A percentile compares a stretch with the other conserved stretches of the same genome.
phyloP scores from a whole-genome alignment of 2,113 vertebrate species.

The Misgurnus anguillicaudatus region DNA sequence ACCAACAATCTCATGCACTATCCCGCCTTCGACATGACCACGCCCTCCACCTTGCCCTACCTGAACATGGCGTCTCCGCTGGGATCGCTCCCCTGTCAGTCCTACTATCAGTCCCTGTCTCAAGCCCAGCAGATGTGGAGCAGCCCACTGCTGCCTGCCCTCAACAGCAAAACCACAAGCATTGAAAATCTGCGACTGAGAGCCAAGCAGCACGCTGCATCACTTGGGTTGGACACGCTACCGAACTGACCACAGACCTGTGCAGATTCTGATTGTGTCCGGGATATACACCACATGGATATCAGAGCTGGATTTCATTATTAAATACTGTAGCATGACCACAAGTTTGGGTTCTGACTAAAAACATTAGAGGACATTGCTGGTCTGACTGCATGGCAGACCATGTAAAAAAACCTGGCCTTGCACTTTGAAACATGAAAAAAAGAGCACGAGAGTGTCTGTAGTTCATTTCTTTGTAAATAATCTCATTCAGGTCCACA shows the following conservation, averaged over 20 bases:
- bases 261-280: background rate
- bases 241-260: conserved; percentile 81
- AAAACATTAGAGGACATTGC: too few relatives aligned
- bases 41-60: conserved; percentile 88
- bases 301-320: conserved; percentile 17
- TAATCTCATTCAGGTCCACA: background rate
- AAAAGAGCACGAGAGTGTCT: background rate
- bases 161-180: conserved; percentile 99
- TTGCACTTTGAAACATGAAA: conserved; percentile 39
- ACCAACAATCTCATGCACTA: conserved; percentile 98
- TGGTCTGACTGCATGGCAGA: conserved; percentile 10
- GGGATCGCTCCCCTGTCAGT: conserved; percentile 93
- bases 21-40: conserved; percentile 93
- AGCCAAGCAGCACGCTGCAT: conserved; percentile 96
- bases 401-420: conserved; percentile 8
- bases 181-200: conserved; percentile 96
- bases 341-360: background rate
- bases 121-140: conserved; percentile 96
- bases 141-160: conserved; percentile 84
- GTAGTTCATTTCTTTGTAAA: conserved; percentile 15
- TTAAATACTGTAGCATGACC: conserved; percentile 4
- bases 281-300: background rate
- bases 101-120: conserved; percentile 95
- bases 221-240: conserved; percentile 91
- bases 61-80: conserved; percentile 89